Conservation (phyloP, 2,113 vertebrate genomes). For the Semicossyphus pulcher region DNA sequence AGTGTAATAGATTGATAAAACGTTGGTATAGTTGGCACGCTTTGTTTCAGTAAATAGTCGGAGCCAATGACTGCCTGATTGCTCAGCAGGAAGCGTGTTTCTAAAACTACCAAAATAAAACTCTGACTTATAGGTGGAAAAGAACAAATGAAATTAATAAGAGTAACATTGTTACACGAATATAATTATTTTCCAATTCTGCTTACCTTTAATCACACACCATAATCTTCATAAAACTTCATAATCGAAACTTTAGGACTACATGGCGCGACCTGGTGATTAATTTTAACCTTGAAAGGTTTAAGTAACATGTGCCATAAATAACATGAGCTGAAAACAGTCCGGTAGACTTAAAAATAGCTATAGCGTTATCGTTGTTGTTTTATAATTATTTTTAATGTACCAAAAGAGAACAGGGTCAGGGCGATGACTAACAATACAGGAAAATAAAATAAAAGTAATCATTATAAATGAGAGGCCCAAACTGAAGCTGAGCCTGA, state of each 20-base stretch:
- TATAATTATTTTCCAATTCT: not conserved
- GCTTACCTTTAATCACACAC: not conserved
- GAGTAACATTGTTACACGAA: fast-evolving
- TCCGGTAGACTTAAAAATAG: no score
- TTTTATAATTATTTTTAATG: no score
- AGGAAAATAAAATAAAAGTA: no score
- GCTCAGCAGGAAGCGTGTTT: conserved; percentile 30
- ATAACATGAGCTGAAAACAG: not conserved
- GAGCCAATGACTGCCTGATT: conserved; percentile 16
- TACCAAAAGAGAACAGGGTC: no score
- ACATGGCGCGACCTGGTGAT: conserved; percentile 16
- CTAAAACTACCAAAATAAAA: conserved; percentile 29
- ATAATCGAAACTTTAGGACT: conserved; percentile 19
- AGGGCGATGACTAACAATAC: no score
- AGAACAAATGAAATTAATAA: not conserved
- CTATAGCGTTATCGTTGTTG: no score
- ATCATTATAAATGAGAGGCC: not conserved
- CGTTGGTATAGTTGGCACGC: conserved; percentile 22
- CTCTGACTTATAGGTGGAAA: not conserved
- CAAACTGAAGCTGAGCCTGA: no score
- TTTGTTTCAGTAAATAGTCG: conserved; percentile 62
- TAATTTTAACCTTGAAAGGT: conserved; percentile 2
- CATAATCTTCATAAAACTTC: no score
- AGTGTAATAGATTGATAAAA: not conserved
- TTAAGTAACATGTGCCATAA: not conserved